Conservation (phyloP, 2,113 vertebrate species). For the Otocyon megalotis region DNA sequence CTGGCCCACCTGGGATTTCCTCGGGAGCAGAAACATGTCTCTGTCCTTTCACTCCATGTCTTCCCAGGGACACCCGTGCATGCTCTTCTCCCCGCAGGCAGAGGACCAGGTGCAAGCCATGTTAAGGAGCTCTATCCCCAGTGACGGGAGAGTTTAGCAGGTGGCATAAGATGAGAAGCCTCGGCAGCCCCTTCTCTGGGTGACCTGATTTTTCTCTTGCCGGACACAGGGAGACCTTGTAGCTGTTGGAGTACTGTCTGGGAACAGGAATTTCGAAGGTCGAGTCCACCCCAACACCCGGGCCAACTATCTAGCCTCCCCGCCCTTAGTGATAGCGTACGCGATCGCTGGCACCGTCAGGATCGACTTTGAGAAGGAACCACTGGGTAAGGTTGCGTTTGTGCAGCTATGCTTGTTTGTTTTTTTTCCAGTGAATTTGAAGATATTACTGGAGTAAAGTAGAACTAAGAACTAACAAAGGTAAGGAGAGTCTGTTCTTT, state of each 20-base stretch:
- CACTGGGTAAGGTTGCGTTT: conserved; percentile 90
- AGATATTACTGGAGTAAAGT: background rate
- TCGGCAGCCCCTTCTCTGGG: background rate
- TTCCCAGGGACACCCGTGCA: background rate
- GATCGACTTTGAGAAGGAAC: conserved; percentile 95
- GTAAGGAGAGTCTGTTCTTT: background rate
- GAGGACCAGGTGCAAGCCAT: background rate
- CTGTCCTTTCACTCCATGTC: background rate
- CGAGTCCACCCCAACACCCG: conserved; percentile 98
- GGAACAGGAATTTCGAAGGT: conserved; percentile 98
- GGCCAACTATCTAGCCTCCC: conserved; percentile 97
- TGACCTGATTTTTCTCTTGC: background rate
- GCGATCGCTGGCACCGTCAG: conserved; percentile 95
- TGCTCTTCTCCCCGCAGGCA: background rate
- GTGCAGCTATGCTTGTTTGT: background rate
- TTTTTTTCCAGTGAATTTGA: background rate
- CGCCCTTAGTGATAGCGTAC: conserved; percentile 96
- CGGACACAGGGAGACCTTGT: conserved; percentile 93
- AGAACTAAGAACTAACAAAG: background rate
- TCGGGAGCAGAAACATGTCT: background rate
- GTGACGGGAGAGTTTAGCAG: background rate
- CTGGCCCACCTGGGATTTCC: background rate
- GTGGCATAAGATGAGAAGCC: background rate
- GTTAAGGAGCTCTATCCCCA: background rate
- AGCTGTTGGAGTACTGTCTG: conserved; percentile 95